Base-by-base conservation (phyloP, 1,140 invertebrate species). In the Chlorops oryzae region DNA sequence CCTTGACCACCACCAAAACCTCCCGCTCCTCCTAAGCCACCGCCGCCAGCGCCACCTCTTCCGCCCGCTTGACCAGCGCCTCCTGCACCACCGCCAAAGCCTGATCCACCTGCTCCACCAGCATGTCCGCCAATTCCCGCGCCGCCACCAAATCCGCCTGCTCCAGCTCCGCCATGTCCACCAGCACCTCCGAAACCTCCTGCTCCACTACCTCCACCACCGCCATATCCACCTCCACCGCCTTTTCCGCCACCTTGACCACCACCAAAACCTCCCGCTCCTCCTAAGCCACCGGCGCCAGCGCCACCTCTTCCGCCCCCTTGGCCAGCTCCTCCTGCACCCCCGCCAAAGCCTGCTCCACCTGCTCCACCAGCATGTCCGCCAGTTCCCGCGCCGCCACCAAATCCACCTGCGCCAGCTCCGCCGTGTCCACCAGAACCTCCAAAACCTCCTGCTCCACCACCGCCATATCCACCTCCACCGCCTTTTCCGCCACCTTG, bases 111-210 rank as follows among this genome's bases (percentile, higher is more conserved):
- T 5, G 55, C 57, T 35, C 68, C 61, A 39, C 65, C n/a, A n/a
- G n/a, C n/a, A n/a, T n/a, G n/a, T n/a, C n/a, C n/a, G n/a, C n/a
- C n/a, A n/a, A n/a, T n/a, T n/a, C n/a, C n/a, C n/a, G n/a, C n/a
- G n/a, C n/a, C n/a, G n/a, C n/a, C n/a, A n/a, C n/a, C n/a, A n/a
- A n/a, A n/a, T n/a, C 7, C 37, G 24, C 43, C 43, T 9, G 57
- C 58, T 15, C 25, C 24, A 25, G 50, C 65, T 1, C 58, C 56
- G 45, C 54, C 49, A 3, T 47, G 13, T 32, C 48, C 58, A 20
- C 56, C 54, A 15, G 59, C 59, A 12, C 55, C 52, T 28, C 56
- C 56, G 9, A 76, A 74, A 22, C 75, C 70, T 13, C 69, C 71
- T 43, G 58, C 53, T 5, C 64, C 63, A 45, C 61, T 59, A 10